Conservation (phyloP, 2,113 vertebrate genomes). For the Osmerus mordax region DNA sequence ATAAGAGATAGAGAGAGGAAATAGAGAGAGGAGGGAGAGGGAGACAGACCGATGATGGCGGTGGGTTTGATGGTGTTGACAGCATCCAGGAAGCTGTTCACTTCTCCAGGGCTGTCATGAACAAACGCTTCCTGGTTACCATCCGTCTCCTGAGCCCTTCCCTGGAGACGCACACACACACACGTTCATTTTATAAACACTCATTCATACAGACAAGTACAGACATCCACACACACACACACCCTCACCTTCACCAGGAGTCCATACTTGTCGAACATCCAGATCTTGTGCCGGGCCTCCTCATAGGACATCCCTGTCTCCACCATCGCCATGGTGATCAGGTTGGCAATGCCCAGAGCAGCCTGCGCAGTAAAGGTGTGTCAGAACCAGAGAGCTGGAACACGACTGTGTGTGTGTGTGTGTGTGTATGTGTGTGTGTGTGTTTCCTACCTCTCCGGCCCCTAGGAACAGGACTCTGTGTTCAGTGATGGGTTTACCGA, state of each 20-base stretch:
- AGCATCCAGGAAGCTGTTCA: conserved; percentile 84
- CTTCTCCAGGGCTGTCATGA: conserved; percentile 75
- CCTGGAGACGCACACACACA: conserved; percentile 68
- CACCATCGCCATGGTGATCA: conserved; percentile 94
- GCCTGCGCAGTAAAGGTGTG: conserved; percentile 68
- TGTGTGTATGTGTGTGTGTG: neutral
- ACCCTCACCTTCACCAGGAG: conserved; percentile 82
- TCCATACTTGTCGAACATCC: conserved; percentile 94
- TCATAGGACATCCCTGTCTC: conserved; percentile 77
- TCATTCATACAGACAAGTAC: neutral
- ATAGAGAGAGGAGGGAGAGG: neutral
- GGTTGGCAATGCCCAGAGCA: conserved; percentile 93
- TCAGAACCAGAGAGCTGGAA: too few species aligned
- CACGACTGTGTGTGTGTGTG: too few species aligned
- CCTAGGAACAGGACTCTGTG: conserved; percentile 92
- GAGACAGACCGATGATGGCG: conserved; percentile 85
- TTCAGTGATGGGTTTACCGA: conserved; percentile 83
- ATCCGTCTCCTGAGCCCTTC: conserved; percentile 74
- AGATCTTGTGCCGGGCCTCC: conserved; percentile 83
- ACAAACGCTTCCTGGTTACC: conserved; percentile 83
- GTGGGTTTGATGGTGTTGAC: conserved; percentile 87
- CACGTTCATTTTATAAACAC: neutral
- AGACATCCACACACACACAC: conserved; percentile 4
- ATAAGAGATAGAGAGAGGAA: too few species aligned
- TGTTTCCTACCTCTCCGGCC: conserved; percentile 85